Conservation (phyloP, 64 coral and sea anemone genomes). For the Cladopsammia gracilis region DNA sequence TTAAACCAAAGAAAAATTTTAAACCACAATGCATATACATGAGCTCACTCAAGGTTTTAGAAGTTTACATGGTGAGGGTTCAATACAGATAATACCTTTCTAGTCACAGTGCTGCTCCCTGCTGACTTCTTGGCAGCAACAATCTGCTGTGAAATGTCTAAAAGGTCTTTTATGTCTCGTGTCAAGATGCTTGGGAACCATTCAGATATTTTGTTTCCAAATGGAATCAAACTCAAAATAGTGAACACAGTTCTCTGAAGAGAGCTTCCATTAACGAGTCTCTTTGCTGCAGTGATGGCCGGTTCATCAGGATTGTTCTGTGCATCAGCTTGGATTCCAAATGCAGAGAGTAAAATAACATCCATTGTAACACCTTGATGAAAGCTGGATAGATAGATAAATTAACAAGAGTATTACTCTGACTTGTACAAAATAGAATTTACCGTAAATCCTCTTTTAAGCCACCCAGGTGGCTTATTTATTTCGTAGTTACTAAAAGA, state of each 20-base stretch:
- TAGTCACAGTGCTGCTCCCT: background rate
- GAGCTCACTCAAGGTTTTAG: too few species aligned
- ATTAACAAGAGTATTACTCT: too few species aligned
- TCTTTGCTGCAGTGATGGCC: constrained; percentile 13
- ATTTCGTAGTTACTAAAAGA: too few species aligned
- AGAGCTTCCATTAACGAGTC: constrained; percentile 3
- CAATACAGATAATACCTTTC: background rate
- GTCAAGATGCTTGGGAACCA: background rate
- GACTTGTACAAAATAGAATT: too few species aligned
- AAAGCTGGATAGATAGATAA: too few species aligned
- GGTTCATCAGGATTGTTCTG: constrained; percentile 60
- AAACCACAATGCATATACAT: too few species aligned
- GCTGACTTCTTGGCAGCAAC: background rate
- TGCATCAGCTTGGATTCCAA: constrained; percentile 42
- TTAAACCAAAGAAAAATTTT: too few species aligned
- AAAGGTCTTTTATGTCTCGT: background rate
- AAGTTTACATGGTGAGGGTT: too few species aligned
- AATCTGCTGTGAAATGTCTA: constrained; percentile 1
- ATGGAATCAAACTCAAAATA: constrained; percentile 27
- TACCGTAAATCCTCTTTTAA: too few species aligned
- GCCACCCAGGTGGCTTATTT: too few species aligned
- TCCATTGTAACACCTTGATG: constrained; percentile 40
- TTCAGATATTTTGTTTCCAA: background rate
- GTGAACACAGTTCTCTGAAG: background rate
- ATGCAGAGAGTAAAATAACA: constrained; percentile 54